Evolutionary conservation across 1,140 invertebrate species (phyloP).

Genomic region (Ephestia elutella): DNA sequence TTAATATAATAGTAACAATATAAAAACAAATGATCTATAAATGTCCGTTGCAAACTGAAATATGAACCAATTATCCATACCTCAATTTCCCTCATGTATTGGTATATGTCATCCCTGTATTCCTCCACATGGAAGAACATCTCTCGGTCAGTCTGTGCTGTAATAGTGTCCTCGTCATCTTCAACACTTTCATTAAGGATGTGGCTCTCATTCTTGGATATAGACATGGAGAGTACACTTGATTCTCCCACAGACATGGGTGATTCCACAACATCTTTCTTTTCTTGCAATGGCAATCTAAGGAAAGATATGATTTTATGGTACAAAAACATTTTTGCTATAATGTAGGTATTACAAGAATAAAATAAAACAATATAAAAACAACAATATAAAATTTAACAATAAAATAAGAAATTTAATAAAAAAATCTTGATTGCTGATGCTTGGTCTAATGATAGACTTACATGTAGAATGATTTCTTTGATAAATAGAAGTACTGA

Average conservation of each 20-base stretch:
- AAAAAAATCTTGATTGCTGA: background rate
- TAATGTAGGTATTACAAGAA: too few relatives aligned
- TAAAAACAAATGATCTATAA: too few relatives aligned
- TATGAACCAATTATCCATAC: conserved; percentile 55
- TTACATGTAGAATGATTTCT: too few relatives aligned
- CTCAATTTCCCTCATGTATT: conserved; percentile 86
- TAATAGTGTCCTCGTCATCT: conserved; percentile 58
- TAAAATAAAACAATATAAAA: background rate
- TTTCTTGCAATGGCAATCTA: conserved; percentile 57
- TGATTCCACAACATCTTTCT: conserved; percentile 62
- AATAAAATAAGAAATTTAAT: background rate
- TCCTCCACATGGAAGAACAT: conserved; percentile 82
- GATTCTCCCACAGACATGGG: conserved; percentile 67
- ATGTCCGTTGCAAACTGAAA: too few relatives aligned
- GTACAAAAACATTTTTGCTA: too few relatives aligned
- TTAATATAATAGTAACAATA: too few relatives aligned
- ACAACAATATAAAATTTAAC: too few relatives aligned
- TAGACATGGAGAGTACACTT: conserved; percentile 63
- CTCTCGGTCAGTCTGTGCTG: conserved; percentile 60
- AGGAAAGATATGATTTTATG: background rate
- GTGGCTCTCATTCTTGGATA: conserved; percentile 58
- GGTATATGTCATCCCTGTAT: conserved; percentile 88
- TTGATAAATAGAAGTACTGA: too few relatives aligned
- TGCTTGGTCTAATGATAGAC: too few relatives aligned
- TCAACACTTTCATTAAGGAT: conserved; percentile 40